These are phyloP conservation scores for Maniola jurtina DNA, from an alignment of 1,140 invertebrate genomes.

Conservation along the genomic window DNA sequence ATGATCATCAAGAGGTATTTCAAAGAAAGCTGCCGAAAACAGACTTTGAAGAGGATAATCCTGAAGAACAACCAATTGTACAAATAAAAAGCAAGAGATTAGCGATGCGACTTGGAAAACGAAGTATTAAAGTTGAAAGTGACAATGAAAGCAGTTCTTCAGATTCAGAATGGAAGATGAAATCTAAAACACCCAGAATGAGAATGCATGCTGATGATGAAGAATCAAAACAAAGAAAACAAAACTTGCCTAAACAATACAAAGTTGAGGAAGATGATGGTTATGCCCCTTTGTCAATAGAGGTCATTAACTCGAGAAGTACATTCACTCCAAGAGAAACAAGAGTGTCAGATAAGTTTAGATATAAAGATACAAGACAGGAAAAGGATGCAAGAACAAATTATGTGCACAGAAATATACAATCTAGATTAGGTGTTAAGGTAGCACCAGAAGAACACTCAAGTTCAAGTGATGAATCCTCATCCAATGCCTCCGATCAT, in stretches of 20 bases:
- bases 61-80: constrained; percentile 37
- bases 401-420: constrained; percentile 39
- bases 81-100: constrained; percentile 62
- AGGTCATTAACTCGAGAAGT: constrained; percentile 57
- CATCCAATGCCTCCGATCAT: constrained; percentile 47
- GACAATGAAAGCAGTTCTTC: constrained; percentile 67
- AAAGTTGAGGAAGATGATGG: constrained; percentile 48
- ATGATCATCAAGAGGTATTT: constrained; percentile 81
- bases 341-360: constrained; percentile 64
- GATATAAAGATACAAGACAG: constrained; percentile 32
- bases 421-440: constrained; percentile 59
- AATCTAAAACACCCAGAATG: constrained; percentile 86
- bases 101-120: constrained; percentile 69
- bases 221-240: constrained; percentile 82
- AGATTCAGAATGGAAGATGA: constrained; percentile 79
- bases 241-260: constrained; percentile 37
- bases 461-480: constrained; percentile 51
- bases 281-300: constrained; percentile 65
- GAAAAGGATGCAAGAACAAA: constrained; percentile 8
- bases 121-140: constrained; percentile 49
- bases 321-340: constrained; percentile 46
- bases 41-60: constrained; percentile 44
- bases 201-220: constrained; percentile 94
- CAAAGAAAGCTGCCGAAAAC: constrained; percentile 50
- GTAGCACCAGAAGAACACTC: constrained; percentile 32